A percentile compares a stretch with the other conserved stretches of the same genome.
Conservation (phyloP, 2,113 vertebrate species). For the Thryonomys swinderianus region DNA sequence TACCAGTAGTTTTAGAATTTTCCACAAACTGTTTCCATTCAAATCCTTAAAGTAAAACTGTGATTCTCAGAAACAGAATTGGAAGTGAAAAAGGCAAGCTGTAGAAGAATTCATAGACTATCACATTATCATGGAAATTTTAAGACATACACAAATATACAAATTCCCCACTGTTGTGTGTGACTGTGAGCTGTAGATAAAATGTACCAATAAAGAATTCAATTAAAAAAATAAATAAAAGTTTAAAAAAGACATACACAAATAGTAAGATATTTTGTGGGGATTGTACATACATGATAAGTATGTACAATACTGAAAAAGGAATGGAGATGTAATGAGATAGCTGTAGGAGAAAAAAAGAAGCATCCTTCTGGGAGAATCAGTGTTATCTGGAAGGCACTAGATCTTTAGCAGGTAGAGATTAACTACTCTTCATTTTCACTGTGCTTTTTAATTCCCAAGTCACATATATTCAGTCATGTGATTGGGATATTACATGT, state of each 20-base stretch:
- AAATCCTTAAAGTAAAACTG: not conserved
- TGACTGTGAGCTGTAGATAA: too few species aligned
- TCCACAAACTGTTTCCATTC: not conserved
- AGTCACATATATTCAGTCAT: not conserved
- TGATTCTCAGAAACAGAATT: not conserved
- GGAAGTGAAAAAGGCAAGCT: not conserved
- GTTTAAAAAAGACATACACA: not conserved
- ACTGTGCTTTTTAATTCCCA: not conserved
- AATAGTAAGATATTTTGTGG: not conserved
- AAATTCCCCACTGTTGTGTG: too few species aligned
- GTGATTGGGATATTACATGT: not conserved
- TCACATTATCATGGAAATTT: too few species aligned
- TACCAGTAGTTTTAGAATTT: not conserved
- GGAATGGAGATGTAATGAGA: not conserved
- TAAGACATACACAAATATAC: not conserved
- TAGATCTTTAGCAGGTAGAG: not conserved
- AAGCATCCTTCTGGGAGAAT: too few species aligned
- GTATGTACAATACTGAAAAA: too few species aligned
- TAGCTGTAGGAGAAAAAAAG: not conserved
- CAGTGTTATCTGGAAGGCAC: not conserved
- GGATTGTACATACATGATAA: not conserved
- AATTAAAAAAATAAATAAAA: too few species aligned
- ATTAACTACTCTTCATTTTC: not conserved
- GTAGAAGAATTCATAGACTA: not conserved
- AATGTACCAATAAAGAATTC: too few species aligned